phyloP scores from a whole-genome alignment of 2,113 vertebrate genomes.

The Lampris incognitus region DNA sequence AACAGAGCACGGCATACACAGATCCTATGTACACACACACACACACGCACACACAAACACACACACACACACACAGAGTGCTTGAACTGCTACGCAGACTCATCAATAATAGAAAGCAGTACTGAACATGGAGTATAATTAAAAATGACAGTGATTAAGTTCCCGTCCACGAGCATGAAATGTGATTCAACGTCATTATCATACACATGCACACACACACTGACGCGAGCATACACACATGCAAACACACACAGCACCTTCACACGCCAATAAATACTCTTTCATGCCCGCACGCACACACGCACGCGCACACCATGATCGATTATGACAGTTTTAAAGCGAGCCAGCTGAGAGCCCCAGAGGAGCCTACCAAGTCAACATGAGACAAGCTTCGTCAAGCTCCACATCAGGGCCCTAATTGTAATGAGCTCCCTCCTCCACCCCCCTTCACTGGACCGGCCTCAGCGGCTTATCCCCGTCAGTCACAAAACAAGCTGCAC shows the following conservation, averaged over 20 bases:
- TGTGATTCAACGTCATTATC: conserved; percentile 46
- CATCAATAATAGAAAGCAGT: conserved; percentile 47
- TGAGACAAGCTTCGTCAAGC: conserved; percentile 41
- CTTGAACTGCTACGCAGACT: conserved; percentile 15
- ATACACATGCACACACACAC: conserved; percentile 32
- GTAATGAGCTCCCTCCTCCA: conserved; percentile 5
- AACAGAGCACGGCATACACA: not conserved
- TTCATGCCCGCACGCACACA: not conserved
- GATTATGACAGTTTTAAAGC: conserved; percentile 40
- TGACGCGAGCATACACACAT: not conserved
- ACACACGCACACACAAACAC: conserved; percentile 10
- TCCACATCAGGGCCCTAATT: conserved; percentile 38
- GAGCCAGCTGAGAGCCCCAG: conserved; percentile 38
- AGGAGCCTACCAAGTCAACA: conserved; percentile 23
- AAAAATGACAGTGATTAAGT: conserved; percentile 59
- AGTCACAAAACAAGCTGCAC: too few species aligned
- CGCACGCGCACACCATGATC: conserved; percentile 27
- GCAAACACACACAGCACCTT: not conserved
- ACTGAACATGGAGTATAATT: conserved; percentile 31
- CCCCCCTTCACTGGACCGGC: conserved; percentile 29
- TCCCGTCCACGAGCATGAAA: conserved; percentile 47
- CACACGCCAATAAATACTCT: not conserved
- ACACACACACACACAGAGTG: not conserved
- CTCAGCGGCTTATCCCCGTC: conserved; percentile 15
- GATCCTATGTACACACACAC: not conserved